Evolutionary conservation across 2,797 vertebrate species (phyloP), one percentile per base, ranked within the genome.

Genomic region (Echiichthys vipera): DNA sequence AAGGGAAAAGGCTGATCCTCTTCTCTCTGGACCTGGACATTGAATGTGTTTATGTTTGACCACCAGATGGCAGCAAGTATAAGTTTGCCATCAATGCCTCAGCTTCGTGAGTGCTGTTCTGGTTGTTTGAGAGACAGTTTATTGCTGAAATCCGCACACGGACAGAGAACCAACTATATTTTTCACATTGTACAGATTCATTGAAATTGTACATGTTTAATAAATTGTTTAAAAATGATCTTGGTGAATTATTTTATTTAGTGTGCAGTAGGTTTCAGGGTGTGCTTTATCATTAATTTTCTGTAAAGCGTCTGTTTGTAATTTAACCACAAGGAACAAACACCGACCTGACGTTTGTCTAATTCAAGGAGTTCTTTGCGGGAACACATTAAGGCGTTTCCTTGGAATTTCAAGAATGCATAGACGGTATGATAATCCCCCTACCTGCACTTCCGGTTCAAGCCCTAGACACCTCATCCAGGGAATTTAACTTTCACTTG

Each of bases 1-100:
- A 93, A 91, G 22, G 89, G 90, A 5, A 94, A 88, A 78, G 77
- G 89, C 39, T 94, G 81, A 94, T 1, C 2, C 7, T 13, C 17
- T 18, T 36, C 0, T 42, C 0, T 54, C 22, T 57, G 56, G 57
- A 77, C 55, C 32, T 29, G 42, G 74, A 84, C 59, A 32, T 9
- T 67, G 12, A 45, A 14, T 74, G 69, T 42, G 59, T 58, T 66
- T 8, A 1, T 2, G 32, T 20, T 66, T 14, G 1, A 54, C n/a
- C 85, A 80, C 49, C 11, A 86, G 83, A 7, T 34, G 80, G 77
- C 67, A 80, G 57, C 73, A 66, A 30, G 2, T 2, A 3, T 46
- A 30, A 4, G 45, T 9, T 32, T 9, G 7, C 39, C 12, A 9
- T 36, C 27, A 24, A 24, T 39, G 30, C 20, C 20, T 43, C 34